Evolutionary conservation across 2,888 invertebrate species (phyloP), one percentile per base, ranked within the genome.

Genomic region (Imbricaverruca yamaguchii): DNA sequence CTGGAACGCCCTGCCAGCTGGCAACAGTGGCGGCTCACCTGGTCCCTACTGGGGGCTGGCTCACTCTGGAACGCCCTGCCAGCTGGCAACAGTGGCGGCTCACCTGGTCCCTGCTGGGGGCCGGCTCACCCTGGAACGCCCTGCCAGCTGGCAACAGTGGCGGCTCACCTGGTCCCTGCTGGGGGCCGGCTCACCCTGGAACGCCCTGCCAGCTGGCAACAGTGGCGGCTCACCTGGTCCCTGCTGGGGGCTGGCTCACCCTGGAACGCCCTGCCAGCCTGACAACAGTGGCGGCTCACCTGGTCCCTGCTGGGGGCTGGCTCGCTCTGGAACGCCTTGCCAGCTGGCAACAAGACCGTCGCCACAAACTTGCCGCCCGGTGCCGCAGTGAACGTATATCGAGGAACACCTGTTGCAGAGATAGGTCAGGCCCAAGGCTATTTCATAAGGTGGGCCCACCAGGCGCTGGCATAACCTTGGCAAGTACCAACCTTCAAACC

Each of bases 51-150:
- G 74, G 74, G 74, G 55, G 74, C 74, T 0, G 55, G 9, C 0
- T 21, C 74, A 9, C 74, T 55, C 53, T 21, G 74, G 74, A 10
- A 10, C 4, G 74, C 3, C 21, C 18, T 53, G 53, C 74, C 55
- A 10, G 55, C 18, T 23, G 74, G 74, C 74, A 74, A 55, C 21
- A 55, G n/a, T 10, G 65, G 10, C 23, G 9, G 11, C 65, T 67
- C 23, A 67, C 65, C 65, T 67, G 65, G 67, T 67, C 67, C 67
- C 67, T 23, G 69, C 53, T 74, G 74, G 74, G 74, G 55, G 74
- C 74, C 10, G 55, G 9, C 0, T 21, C 74, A 9, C 74, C 55
- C 53, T 21, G 74, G 74, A 10, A 10, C 4, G 74, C 3, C 21
- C 18, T 53, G 53, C 74, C 55, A 10, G 55, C 18, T 23, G 74